phyloP scores from a whole-genome alignment of 2,113 vertebrate genomes.

The Terrapene triunguis region DNA sequence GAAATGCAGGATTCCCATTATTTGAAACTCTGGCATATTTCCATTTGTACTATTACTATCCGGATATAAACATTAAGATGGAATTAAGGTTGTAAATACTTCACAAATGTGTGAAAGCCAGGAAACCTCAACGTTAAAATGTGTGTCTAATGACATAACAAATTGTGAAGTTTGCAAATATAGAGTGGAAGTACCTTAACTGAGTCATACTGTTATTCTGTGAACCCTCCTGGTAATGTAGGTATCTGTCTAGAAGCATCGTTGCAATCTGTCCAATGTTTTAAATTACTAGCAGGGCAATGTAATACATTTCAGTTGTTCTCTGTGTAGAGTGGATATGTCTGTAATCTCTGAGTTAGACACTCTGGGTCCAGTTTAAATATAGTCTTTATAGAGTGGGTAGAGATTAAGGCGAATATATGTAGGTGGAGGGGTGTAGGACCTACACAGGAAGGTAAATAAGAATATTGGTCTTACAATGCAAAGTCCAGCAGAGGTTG shows the following conservation, averaged over 20 bases:
- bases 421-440: not conserved
- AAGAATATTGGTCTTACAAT: not conserved
- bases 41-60: not conserved
- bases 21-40: not conserved
- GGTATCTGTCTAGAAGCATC: not conserved
- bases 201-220: not conserved
- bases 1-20: not conserved
- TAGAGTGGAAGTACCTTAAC: not conserved
- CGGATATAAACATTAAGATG: not conserved
- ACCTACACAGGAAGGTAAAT: not conserved
- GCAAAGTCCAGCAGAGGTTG: not conserved
- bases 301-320: not conserved
- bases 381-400: not conserved
- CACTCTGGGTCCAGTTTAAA: not conserved
- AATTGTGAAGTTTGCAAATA: not conserved
- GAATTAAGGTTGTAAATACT: not conserved
- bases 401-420: not conserved
- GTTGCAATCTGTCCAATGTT: not conserved
- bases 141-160: not conserved
- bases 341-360: not conserved
- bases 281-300: not conserved
- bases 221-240: not conserved
- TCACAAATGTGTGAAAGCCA: not conserved
- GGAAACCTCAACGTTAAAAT: not conserved
- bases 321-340: not conserved